phyloP scores from a whole-genome alignment of 2,113 vertebrate species.

The Barnardius zonarius region DNA sequence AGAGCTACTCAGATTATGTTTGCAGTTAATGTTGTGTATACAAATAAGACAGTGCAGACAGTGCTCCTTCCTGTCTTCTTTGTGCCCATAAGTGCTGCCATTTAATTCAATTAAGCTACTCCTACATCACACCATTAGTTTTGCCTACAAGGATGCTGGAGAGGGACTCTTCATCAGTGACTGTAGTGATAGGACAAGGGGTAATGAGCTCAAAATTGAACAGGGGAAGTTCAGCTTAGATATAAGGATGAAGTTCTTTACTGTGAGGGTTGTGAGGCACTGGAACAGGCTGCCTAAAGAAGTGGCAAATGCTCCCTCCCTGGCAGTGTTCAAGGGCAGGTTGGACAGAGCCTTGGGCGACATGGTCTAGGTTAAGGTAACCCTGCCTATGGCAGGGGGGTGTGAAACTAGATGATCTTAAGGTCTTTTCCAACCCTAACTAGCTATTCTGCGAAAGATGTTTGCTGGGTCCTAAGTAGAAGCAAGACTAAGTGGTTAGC shows the following conservation, averaged over 20 bases:
- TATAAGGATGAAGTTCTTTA: neutral
- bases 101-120: neutral
- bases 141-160: neutral
- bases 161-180: neutral
- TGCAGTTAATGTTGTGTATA: neutral
- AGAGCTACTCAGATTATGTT: neutral
- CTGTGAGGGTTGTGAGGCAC: neutral
- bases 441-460: neutral
- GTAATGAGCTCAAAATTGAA: neutral
- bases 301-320: neutral
- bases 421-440: neutral
- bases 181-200: neutral
- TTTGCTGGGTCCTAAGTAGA: neutral
- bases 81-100: neutral
- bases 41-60: fast-evolving
- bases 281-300: neutral
- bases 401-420: neutral
- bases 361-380: neutral
- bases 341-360: neutral
- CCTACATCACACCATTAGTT: neutral
- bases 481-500: neutral
- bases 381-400: neutral
- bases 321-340: neutral
- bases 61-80: neutral
- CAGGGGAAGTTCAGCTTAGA: neutral